Evolutionary conservation across 2,797 vertebrate species (phyloP).

Genomic region (Argyrosomus regius): DNA sequence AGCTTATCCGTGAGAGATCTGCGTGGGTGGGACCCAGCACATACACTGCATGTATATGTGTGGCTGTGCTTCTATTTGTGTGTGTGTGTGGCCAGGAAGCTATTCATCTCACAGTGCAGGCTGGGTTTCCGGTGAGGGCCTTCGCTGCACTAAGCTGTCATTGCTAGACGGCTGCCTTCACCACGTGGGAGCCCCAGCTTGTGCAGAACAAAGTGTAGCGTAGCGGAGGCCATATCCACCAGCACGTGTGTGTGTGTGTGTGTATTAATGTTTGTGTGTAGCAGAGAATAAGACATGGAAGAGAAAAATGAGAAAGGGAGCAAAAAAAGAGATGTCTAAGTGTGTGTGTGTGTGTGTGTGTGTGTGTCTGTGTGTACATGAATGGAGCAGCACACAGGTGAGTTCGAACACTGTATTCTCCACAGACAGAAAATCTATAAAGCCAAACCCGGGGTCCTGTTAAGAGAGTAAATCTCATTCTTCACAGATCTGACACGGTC

Average conservation of each 20-base stretch:
- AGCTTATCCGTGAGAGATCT: slow-evolving; percentile 75
- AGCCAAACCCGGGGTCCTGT: slow-evolving; percentile 78
- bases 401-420: slow-evolving; percentile 73
- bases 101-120: slow-evolving; percentile 76
- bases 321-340: slow-evolving; percentile 31
- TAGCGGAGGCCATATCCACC: slow-evolving; percentile 69
- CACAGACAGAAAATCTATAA: slow-evolving; percentile 80
- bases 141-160: slow-evolving; percentile 73
- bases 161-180: slow-evolving; percentile 72
- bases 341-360: slow-evolving; percentile 31
- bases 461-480: slow-evolving; percentile 83
- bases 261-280: slow-evolving; percentile 34
- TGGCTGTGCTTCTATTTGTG: slow-evolving; percentile 16
- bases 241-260: slow-evolving; percentile 3
- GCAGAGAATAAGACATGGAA: slow-evolving; percentile 39
- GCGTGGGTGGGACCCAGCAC: slow-evolving; percentile 68
- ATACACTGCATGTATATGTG: slow-evolving; percentile 46
- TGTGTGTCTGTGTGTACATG: slow-evolving; percentile 38
- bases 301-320: slow-evolving; percentile 44
- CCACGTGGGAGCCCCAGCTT: slow-evolving; percentile 73
- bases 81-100: slow-evolving; percentile 78
- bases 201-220: slow-evolving; percentile 71
- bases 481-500: slow-evolving; percentile 81
- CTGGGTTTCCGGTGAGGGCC: slow-evolving; percentile 80
- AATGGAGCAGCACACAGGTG: slow-evolving; percentile 70